Percentiles rank a stretch among this genome's conserved stretches.
Evolutionary conservation across 35 echinoderm and acorn worm species (phyloP).

Genomic region (Strongylocentrotus purpuratus): DNA sequence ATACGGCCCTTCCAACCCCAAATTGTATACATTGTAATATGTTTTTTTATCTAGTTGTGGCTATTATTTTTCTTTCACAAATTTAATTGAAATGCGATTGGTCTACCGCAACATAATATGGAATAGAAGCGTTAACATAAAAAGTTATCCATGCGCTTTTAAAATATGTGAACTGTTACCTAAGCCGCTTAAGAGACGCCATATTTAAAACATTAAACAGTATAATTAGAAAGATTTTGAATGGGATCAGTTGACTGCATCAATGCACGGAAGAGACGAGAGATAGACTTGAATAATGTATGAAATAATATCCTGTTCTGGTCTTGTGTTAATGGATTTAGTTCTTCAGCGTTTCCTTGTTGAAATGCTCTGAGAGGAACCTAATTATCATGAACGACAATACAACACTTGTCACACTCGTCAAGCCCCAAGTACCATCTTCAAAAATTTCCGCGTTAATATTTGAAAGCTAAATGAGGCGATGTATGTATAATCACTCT

Average conservation of each 20-base stretch:
- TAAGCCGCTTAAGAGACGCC: too few relatives aligned
- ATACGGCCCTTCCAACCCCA: too few relatives aligned
- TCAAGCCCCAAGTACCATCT: conserved; percentile 29
- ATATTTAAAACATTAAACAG: background rate
- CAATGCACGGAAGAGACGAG: background rate
- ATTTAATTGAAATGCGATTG: too few relatives aligned
- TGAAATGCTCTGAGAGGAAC: background rate
- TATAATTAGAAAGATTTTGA: background rate
- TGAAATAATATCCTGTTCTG: conserved; percentile 15
- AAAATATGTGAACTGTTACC: too few relatives aligned
- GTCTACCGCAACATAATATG: too few relatives aligned
- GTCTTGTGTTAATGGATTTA: background rate
- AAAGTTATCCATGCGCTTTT: too few relatives aligned
- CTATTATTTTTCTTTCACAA: too few relatives aligned
- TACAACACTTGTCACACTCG: conserved; percentile 12
- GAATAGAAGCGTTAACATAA: too few relatives aligned
- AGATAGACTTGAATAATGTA: conserved; percentile 10
- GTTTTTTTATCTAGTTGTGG: too few relatives aligned
- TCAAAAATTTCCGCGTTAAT: conserved; percentile 30
- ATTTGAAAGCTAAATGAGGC: conserved; percentile 36
- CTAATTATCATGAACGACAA: conserved; percentile 25
- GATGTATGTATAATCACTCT: conserved; percentile 9
- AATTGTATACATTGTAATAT: too few relatives aligned
- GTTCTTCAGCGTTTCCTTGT: background rate
- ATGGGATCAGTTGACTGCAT: background rate